Percentiles rank a stretch among this genome's conserved stretches.
Evolutionary conservation across 2,797 vertebrate genomes (phyloP).

Genomic region (Enteromius radiatus): DNA sequence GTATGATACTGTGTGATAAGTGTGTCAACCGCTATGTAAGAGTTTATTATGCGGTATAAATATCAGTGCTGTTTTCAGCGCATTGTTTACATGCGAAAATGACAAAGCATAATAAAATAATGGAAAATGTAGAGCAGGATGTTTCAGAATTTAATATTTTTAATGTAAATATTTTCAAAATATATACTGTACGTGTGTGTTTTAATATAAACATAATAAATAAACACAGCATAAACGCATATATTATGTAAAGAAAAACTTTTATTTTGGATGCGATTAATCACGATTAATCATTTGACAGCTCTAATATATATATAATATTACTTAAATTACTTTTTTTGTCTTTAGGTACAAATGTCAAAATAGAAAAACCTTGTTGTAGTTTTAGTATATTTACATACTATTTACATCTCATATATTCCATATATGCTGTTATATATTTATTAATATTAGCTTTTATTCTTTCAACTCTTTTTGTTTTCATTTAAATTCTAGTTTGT

Average conservation of each 20-base stretch:
- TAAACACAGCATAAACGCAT: too few relatives aligned
- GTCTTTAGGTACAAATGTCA: too few relatives aligned
- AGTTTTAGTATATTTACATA: too few relatives aligned
- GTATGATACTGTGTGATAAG: background rate
- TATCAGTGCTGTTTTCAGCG: background rate
- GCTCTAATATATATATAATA: too few relatives aligned
- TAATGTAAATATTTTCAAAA: too few relatives aligned
- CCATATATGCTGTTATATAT: background rate
- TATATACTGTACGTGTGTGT: too few relatives aligned
- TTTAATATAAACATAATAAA: too few relatives aligned
- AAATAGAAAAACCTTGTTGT: too few relatives aligned
- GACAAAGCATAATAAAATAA: background rate
- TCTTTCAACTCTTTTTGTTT: background rate
- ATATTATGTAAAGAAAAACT: too few relatives aligned
- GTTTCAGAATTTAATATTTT: background rate
- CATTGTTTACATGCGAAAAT: background rate
- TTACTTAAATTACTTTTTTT: too few relatives aligned
- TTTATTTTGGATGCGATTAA: too few relatives aligned
- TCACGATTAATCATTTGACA: too few relatives aligned
- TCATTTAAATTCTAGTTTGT: background rate
- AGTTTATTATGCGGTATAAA: background rate
- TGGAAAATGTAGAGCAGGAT: background rate
- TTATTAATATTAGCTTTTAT: background rate
- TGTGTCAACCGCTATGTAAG: background rate
- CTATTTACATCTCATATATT: background rate